Evolutionary conservation across 2,888 invertebrate genomes (phyloP), one percentile per base, ranked within the genome.

Genomic region (Dascillus cervinus): DNA sequence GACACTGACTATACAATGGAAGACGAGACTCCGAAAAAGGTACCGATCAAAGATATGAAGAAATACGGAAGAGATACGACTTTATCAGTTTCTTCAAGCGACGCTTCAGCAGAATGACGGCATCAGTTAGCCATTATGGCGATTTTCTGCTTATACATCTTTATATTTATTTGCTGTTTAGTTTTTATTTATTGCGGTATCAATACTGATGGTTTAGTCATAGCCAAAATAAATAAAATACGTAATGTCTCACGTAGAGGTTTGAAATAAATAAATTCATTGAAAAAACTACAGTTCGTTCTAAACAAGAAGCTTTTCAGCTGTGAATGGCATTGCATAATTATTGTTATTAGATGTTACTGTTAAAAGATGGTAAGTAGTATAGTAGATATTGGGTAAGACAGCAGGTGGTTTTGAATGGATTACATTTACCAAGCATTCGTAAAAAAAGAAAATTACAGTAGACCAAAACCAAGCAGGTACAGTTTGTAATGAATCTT

Each of bases 131-230:
- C 71, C 61, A 71, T 74, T 34, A 64, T 69, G 56, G 70, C 70
- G 52, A 64, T 75, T 29, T 67, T 74, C 40, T 67, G 71, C 45
- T 62, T 75, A 34, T 73, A 70, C 49, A 53, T 67, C 32, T 67
- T 69, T 41, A 75, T 74, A 43, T 67, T 75, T 47, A 60, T 70
- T 33, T 62, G 70, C 42, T 72, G 70, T 46, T 55, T 74, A 48
- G 61, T 72, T 34, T 65, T 73, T 48, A 72, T 75, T 45, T 70
- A 74, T 46, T 72, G 71, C 21, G 70, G 69, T n/a, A 70, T 75
- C 46, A 66, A 67, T 43, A 56, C 59, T 17, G 66, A 69, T 29
- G 75, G 74, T 11, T 53, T 74, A 32, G 61, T 73, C 22, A 64
- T 75, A 43, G 65, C 65, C 11, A 62, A 46, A 39, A 44, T 62